These are phyloP conservation scores for Monochamus alternatus DNA, from an alignment of 2,888 invertebrate species.

Conservation along the genomic window DNA sequence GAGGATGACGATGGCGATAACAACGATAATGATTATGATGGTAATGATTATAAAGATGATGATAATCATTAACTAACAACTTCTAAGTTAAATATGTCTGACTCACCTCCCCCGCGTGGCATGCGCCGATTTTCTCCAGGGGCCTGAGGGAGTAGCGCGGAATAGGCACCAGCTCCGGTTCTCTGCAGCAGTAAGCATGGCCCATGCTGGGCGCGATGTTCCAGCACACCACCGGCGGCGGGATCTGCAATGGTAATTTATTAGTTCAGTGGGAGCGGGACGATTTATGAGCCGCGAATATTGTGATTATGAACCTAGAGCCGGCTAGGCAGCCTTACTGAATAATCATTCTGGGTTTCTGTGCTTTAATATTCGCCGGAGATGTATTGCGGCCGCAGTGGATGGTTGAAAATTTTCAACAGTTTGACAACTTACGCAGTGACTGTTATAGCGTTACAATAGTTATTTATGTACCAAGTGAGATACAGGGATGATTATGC, in stretches of 20 bases:
- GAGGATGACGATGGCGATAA: too few species aligned
- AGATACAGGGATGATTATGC: too few species aligned
- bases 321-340: constrained; percentile 28
- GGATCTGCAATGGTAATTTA: constrained; percentile 68
- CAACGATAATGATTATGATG: too few species aligned
- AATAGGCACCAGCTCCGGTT: constrained; percentile 74
- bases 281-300: constrained; percentile 50
- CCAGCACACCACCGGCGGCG: constrained; percentile 75
- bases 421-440: too few species aligned
- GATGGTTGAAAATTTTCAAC: not conserved
- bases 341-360: constrained; percentile 48
- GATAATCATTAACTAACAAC: too few species aligned
- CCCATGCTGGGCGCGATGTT: constrained; percentile 77
- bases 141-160: constrained; percentile 74
- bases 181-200: constrained; percentile 75
- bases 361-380: constrained; percentile 11
- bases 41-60: too few species aligned
- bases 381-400: not conserved
- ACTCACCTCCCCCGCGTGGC: constrained; percentile 75
- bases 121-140: constrained; percentile 74
- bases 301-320: constrained; percentile 45
- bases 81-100: not conserved
- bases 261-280: constrained; percentile 37
- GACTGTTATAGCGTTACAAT: too few species aligned
- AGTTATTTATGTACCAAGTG: too few species aligned